Percentiles rank a stretch among this genome's conserved stretches.
phyloP scores from a whole-genome alignment of 2,888 invertebrate genomes.

The Tineola bisselliella region DNA sequence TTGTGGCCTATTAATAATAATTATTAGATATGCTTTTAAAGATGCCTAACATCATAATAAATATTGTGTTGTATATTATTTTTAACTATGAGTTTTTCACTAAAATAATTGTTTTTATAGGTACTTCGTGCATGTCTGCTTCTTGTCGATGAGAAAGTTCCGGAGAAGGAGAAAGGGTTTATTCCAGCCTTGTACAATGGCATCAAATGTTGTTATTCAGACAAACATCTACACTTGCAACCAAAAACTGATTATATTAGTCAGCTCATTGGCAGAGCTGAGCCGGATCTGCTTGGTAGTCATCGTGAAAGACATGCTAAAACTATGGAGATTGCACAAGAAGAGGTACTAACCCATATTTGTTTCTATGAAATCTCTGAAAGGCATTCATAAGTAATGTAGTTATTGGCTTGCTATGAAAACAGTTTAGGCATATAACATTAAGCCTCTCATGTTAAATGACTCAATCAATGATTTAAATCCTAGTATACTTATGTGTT shows the following conservation, averaged over 20 bases:
- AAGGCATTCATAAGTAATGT: no score
- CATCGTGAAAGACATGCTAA: constrained; percentile 93
- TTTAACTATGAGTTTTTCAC: no score
- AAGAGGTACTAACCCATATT: constrained; percentile 67
- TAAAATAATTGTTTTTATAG: constrained; percentile 27
- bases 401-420: no score
- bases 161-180: constrained; percentile 88
- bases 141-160: constrained; percentile 84
- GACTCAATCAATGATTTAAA: no score
- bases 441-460: no score
- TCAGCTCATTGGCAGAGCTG: constrained; percentile 87
- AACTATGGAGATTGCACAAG: constrained; percentile 96
- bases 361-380: no score
- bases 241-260: constrained; percentile 90
- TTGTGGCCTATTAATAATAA: no score
- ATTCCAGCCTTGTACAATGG: constrained; percentile 87
- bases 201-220: constrained; percentile 84
- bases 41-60: no score
- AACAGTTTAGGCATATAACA: no score
- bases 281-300: constrained; percentile 89
- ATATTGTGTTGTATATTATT: no score
- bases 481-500: background rate
- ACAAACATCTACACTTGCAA: constrained; percentile 88
- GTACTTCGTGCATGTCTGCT: constrained; percentile 84
- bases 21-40: no score